Conservation (phyloP, 2,797 vertebrate species). For the Tangara arthus region DNA sequence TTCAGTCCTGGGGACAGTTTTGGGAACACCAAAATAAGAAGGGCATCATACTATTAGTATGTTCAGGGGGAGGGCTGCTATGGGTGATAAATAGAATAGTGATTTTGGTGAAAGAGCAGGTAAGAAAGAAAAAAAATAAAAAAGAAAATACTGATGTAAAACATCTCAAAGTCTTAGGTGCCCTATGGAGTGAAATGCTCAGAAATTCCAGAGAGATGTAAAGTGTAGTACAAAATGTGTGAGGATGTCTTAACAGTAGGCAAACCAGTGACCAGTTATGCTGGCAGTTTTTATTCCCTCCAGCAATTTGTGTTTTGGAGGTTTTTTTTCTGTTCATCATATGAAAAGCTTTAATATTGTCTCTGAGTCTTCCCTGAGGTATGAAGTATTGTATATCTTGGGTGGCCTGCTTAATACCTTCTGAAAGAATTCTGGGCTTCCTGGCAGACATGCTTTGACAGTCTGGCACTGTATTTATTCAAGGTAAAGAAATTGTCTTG, state of each 20-base stretch:
- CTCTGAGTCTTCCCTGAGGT: constrained; percentile 27
- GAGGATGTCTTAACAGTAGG: not conserved
- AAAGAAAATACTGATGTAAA: not conserved
- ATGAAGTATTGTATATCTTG: constrained; percentile 5
- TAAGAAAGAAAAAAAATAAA: not conserved
- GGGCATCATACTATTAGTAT: not conserved
- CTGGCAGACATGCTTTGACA: constrained; percentile 20
- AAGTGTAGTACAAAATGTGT: not conserved
- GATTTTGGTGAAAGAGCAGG: not conserved
- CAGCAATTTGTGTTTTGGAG: not conserved
- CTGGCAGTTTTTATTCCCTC: not conserved
- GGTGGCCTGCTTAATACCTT: constrained; percentile 14
- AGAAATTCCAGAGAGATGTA: not conserved
- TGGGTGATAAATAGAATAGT: not conserved
- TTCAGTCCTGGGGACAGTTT: not conserved
- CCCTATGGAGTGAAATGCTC: not conserved
- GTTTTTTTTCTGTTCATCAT: not conserved
- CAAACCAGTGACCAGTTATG: not conserved
- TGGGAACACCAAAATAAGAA: not conserved
- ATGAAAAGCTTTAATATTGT: constrained; percentile 25
- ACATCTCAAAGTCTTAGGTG: not conserved
- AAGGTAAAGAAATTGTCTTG: constrained; percentile 28
- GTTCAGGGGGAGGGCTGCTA: not conserved
- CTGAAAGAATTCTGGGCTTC: constrained; percentile 38
- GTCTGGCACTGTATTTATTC: constrained; percentile 24